Evolutionary conservation across 92 coral and sea anemone genomes (phyloP).

Genomic region (Epizoanthus illoricatus): DNA sequence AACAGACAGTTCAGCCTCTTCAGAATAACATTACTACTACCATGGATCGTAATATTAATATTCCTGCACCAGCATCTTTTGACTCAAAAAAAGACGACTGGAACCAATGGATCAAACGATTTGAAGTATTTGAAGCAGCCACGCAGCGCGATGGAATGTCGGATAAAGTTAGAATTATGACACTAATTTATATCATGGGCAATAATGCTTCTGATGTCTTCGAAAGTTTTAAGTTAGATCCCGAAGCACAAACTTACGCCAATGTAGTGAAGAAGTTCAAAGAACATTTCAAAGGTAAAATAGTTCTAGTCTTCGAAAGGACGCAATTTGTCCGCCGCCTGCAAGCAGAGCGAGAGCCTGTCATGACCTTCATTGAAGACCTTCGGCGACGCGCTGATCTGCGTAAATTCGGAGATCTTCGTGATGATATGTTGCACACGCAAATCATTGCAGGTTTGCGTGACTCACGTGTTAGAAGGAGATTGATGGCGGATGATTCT

Average conservation of each 20-base stretch:
- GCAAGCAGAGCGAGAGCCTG: background rate
- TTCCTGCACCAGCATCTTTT: constrained; percentile 16
- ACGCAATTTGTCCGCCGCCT: no score
- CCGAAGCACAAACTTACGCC: background rate
- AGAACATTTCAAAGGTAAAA: background rate
- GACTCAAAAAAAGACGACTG: constrained; percentile 12
- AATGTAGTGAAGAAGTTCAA: background rate
- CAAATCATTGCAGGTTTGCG: constrained; percentile 41
- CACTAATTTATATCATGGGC: constrained; percentile 2
- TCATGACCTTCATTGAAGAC: constrained; percentile 20
- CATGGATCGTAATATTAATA: constrained; percentile 5
- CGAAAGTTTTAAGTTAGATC: background rate
- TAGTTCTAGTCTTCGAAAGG: no score
- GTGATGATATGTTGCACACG: constrained; percentile 44
- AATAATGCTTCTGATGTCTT: background rate
- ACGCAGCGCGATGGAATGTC: constrained; percentile 18
- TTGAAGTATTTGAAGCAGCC: constrained; percentile 5
- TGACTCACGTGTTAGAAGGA: constrained; percentile 37
- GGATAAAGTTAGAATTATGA: constrained; percentile 19
- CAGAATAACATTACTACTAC: no score
- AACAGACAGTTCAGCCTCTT: no score
- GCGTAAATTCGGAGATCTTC: constrained; percentile 35
- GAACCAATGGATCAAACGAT: constrained; percentile 23
- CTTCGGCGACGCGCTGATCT: constrained; percentile 24
- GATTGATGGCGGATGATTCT: constrained; percentile 45